Evolutionary conservation across 1,140 invertebrate species (phyloP), one percentile per base, ranked within the genome.

Genomic region (Sycophaga agraensis): DNA sequence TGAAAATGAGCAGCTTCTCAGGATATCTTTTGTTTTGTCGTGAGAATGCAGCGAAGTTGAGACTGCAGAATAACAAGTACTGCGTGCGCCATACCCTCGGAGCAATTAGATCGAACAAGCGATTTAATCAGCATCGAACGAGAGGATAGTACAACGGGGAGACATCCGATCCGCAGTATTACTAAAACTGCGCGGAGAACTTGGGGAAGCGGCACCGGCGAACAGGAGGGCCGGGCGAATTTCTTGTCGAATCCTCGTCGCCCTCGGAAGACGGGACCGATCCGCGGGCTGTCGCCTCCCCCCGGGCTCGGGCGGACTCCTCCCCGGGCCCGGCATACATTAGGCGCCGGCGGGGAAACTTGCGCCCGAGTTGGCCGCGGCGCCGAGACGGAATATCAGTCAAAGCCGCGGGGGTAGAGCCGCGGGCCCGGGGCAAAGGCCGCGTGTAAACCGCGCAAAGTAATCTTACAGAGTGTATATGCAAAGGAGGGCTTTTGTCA

Each of bases 401-500:
- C 54, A 62, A 56, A 49, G 69, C 61, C 62, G 59, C 43, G 63
- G 61, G 63, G 59, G 54, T n/a, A 1, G 11, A n/a, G 26, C 19
- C 35, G 62, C 64, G 63, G 65, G 69, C 64, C 56, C 67, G 65
- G 69, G 78, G 77, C 78, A 6, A 6, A 11, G 28, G 28, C 28
- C 28, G 5, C 28, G 28, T 79, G 78, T 78, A 79, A 79, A 80
- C 78, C 79, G 74, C 78, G 71, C 71, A 80, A 81, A 80, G 79
- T 81, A 81, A 81, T 81, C 77, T 80, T 81, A 80, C 78, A 81
- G 78, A 79, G 80, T 81, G 79, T 81, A 81, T 81, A 81, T 80
- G 79, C 79, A 79, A 80, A 80, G 24, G 79, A 79, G 76, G 78
- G 67, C n/a, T 72, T 77, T 77, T 72, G 69, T 70, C 67, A 4